Evolutionary conservation across 2,888 invertebrate genomes (phyloP), one percentile per base, ranked within the genome.

Genomic region (Leucophenga montana): DNA sequence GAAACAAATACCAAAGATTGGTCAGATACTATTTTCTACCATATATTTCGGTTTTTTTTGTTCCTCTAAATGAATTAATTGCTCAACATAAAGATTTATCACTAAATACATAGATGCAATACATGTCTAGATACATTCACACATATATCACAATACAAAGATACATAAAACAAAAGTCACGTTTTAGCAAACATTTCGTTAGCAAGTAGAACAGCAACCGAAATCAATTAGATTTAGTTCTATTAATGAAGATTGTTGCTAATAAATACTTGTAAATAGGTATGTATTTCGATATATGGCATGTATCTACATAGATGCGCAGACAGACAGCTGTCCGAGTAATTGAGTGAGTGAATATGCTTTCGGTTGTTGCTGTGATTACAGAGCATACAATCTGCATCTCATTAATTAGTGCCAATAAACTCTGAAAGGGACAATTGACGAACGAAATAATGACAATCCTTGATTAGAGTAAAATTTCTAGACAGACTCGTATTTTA

Each of bases 191-290:
- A 39, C 44, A 18, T 61, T 61, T 44, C 31, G 31, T 9, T 39
- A 4, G 44, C 39, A 33, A 44, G 16, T 13, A 50, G 16, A 18
- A n/a, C 50, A 14, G 68, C 66, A 67, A 20, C 11, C 39, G 14
- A 31, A 27, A 83, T 79, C 81, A 82, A 79, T 85, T 83, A 79
- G 78, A 75, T 82, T 84, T 78, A 73, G 78, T 72, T 74, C 11
- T 78, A 73, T 79, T 79, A 80, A 83, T 80, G 83, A 83, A 78
- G 82, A 76, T 71, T 71, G 71, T 76, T 72, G 16, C 9, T 20
- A 13, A 14, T 57, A 5, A 31, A 20, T 57, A 20, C 44, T 31
- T 16, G 14, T 48, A 18, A 50, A n/a, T 31, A 11, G 11, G n/a
- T n/a, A n/a, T n/a, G n/a, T n/a, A 14, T n/a, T 3, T 27, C 20